Conservation (phyloP, 1,140 invertebrate species). For the Rhizoglyphus robini region DNA sequence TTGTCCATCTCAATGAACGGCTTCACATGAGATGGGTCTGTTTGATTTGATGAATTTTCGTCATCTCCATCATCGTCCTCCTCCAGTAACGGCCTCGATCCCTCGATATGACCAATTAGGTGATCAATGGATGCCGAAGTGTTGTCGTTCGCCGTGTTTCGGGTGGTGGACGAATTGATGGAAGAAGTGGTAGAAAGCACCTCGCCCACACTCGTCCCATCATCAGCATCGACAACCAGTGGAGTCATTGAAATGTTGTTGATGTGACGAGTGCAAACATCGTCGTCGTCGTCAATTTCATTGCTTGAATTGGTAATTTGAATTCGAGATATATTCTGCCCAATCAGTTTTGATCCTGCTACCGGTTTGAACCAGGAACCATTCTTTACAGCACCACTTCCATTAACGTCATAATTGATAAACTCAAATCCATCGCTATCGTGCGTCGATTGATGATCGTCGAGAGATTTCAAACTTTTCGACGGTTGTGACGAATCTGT, state of each 20-base stretch:
- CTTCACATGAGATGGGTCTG: not conserved
- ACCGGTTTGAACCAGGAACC: not conserved
- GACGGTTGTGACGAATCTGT: not conserved
- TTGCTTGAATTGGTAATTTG: not conserved
- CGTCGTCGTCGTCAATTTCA: not conserved
- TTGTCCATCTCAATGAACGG: slow-evolving; percentile 3
- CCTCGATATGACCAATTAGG: slow-evolving; percentile 60
- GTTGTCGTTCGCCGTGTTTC: not conserved
- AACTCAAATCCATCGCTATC: not conserved
- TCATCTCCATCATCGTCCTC: slow-evolving; percentile 43
- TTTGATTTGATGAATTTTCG: too few relatives aligned
- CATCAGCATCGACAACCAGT: too few relatives aligned
- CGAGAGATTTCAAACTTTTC: not conserved
- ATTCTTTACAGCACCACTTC: too few relatives aligned
- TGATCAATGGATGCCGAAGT: slow-evolving; percentile 30
- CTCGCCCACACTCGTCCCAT: not conserved
- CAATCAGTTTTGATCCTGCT: not conserved
- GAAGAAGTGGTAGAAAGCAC: not conserved
- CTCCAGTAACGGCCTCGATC: slow-evolving; percentile 56
- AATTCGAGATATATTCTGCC: not conserved
- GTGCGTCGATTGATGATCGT: not conserved
- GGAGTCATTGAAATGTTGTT: too few relatives aligned
- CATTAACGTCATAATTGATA: not conserved
- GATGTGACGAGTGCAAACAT: too few relatives aligned
- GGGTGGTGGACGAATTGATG: too few relatives aligned